These are phyloP conservation scores for Orthosia gothica DNA, from an alignment of 2,888 invertebrate genomes.

Conservation along the genomic window DNA sequence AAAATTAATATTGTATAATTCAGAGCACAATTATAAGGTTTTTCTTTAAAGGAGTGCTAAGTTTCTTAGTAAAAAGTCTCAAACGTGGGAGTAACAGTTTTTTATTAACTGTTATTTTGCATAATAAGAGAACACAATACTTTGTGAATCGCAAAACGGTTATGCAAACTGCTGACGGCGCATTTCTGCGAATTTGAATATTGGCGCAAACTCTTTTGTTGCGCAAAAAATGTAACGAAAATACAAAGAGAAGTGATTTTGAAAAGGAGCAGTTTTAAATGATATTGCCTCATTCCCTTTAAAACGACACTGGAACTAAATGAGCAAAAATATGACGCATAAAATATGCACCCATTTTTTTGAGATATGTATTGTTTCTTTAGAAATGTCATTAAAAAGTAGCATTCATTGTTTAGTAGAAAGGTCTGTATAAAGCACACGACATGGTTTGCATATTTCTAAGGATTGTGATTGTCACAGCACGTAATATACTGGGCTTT, in stretches of 20 bases:
- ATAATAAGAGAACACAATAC: conserved; percentile 65
- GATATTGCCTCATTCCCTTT: conserved; percentile 73
- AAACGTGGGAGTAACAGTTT: conserved; percentile 47
- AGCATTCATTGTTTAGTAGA: conserved; percentile 64
- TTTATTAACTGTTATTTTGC: conserved; percentile 51
- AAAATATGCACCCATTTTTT: conserved; percentile 78
- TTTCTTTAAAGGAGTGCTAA: conserved; percentile 11
- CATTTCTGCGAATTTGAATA: conserved; percentile 87
- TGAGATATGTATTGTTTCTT: conserved; percentile 62
- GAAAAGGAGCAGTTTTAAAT: conserved; percentile 75
- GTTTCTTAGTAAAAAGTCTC: conserved; percentile 33
- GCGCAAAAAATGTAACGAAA: conserved; percentile 70
- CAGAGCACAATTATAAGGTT: conserved; percentile 42
- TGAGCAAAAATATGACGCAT: conserved; percentile 76
- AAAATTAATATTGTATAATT: conserved; percentile 53
- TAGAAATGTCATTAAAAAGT: conserved; percentile 74
- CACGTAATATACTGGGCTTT: too few species aligned
- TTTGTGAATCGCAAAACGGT: conserved; percentile 75
- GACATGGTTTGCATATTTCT: conserved; percentile 1
- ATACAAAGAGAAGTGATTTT: conserved; percentile 65
- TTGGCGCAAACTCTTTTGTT: conserved; percentile 81
- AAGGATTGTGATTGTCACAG: conserved; percentile 12
- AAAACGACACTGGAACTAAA: conserved; percentile 76
- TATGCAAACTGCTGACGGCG: conserved; percentile 77
- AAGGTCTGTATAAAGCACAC: conserved; percentile 29